Base-by-base conservation (phyloP, 2,797 vertebrate species). In the Zalophus californianus region DNA sequence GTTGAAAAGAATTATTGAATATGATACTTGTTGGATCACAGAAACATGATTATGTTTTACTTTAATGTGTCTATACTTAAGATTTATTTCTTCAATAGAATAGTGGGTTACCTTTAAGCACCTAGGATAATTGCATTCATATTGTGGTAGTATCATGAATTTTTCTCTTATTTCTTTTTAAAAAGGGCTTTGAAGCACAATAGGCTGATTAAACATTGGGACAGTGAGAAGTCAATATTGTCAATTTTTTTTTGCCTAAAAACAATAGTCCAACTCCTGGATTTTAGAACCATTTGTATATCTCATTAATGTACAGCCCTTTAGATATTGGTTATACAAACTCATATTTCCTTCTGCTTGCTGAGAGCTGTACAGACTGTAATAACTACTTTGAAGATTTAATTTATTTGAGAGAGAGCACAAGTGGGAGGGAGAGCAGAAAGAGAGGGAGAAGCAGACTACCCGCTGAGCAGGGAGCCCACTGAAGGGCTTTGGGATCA, bases 111-210 rank as follows among this genome's bases (percentile, higher is more conserved):
- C 9, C 58, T 94, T 64, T 75, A 83, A 96, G 75, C 29, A 32
- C 7, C 38, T 66, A 29, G 73, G 60, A 35, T 77, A 68, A 68
- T 77, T 87, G 60, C 29, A 52, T 82, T 84, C 54, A 62, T 48
- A 21, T 52, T 75, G 52, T 93, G 52, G 70, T n/a, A 44, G 4
- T 35, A 50, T 29, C 38, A 58, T 50, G 56, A 56, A 29, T 50
- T 86, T 93, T 86, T 87, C 50, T 75, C 29, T 54, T 60, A 48
- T 72, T 90, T 96, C 52, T 78, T 73, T 85, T 80, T 44, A 32
- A 62, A 80, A 92, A 52, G 50, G 35, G 23, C 32, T 86, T 68
- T 80, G 58, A 82, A 82, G 13, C 21, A 52, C 20, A 84, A 48
- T 35, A 72, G 48, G 29, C 23, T 77, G 48, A 70, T n/a, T 44